Conservation (phyloP, 2,113 vertebrate species). For the Oreochromis tanganicae region DNA sequence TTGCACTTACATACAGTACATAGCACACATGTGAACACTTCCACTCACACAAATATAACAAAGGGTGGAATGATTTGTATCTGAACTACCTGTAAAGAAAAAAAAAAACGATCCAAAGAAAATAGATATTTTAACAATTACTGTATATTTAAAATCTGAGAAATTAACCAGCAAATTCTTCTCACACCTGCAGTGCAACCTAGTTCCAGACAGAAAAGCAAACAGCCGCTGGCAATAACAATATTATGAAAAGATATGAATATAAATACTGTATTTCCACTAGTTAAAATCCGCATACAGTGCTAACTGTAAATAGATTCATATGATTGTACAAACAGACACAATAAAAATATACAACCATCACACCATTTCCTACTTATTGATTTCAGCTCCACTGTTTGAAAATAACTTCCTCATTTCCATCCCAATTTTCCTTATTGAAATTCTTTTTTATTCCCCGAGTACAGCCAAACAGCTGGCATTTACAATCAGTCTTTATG, state of each 20-base stretch:
- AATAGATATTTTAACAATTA: background rate
- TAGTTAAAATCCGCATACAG: constrained; percentile 22
- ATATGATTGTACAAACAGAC: constrained; percentile 48
- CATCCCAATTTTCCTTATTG: constrained; percentile 64
- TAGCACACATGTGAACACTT: background rate
- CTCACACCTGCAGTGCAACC: background rate
- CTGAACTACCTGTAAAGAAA: constrained; percentile 6
- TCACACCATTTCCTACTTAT: constrained; percentile 48
- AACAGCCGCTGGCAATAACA: background rate
- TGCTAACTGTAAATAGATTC: constrained; percentile 47
- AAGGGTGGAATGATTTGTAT: constrained; percentile 11
- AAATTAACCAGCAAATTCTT: background rate
- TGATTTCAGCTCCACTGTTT: constrained; percentile 67
- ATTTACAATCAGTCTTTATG: constrained; percentile 75
- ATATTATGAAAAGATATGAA: background rate
- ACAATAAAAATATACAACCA: constrained; percentile 40
- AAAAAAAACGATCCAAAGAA: background rate
- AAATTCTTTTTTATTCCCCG: constrained; percentile 65
- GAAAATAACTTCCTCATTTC: constrained; percentile 69
- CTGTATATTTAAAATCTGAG: background rate
- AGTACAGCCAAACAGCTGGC: constrained; percentile 58
- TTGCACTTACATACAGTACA: constrained; percentile 27
- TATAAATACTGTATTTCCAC: constrained; percentile 22
- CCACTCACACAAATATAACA: constrained; percentile 6
- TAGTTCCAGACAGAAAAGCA: background rate